phyloP scores from a whole-genome alignment of 2,888 invertebrate species.

The Drosophila merina region DNA sequence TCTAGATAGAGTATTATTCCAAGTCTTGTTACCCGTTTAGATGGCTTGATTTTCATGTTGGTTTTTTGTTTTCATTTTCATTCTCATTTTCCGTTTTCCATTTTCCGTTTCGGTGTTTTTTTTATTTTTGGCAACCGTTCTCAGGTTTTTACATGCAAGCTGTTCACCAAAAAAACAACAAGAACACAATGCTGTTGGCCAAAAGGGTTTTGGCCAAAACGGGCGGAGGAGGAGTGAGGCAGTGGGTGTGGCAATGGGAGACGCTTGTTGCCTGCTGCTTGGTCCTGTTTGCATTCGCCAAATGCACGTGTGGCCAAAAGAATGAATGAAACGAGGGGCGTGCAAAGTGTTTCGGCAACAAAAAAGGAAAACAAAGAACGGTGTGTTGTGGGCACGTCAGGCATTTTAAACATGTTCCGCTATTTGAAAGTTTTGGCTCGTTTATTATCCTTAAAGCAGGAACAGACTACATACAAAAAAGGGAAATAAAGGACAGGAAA shows the following conservation, averaged over 20 bases:
- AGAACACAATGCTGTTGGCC: not conserved
- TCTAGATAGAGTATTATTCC: not conserved
- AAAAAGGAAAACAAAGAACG: not conserved
- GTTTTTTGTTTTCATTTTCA: conserved; percentile 20
- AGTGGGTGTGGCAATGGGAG: conserved; percentile 3
- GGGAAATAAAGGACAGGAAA: conserved; percentile 12
- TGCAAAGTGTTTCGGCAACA: not conserved
- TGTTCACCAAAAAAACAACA: not conserved
- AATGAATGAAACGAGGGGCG: conserved; percentile 9
- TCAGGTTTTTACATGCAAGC: conserved; percentile 55
- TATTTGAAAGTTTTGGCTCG: conserved; percentile 57
- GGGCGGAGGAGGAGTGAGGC: not conserved
- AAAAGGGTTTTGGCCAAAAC: not conserved
- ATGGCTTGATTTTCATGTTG: not conserved
- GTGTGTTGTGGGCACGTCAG: conserved; percentile 43
- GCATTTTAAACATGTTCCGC: conserved; percentile 61
- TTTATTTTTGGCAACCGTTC: conserved; percentile 58
- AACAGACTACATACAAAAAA: not conserved
- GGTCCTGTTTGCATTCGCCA: conserved; percentile 31
- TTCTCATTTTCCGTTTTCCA: conserved; percentile 32
- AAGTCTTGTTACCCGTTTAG: not conserved
- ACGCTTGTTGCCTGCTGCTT: conserved; percentile 35
- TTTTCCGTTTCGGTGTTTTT: conserved; percentile 26
- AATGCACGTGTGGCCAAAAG: conserved; percentile 25
- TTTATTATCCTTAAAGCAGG: conserved; percentile 45